Conservation (phyloP, 1,140 invertebrate species). For the Heliothis subflexa region DNA sequence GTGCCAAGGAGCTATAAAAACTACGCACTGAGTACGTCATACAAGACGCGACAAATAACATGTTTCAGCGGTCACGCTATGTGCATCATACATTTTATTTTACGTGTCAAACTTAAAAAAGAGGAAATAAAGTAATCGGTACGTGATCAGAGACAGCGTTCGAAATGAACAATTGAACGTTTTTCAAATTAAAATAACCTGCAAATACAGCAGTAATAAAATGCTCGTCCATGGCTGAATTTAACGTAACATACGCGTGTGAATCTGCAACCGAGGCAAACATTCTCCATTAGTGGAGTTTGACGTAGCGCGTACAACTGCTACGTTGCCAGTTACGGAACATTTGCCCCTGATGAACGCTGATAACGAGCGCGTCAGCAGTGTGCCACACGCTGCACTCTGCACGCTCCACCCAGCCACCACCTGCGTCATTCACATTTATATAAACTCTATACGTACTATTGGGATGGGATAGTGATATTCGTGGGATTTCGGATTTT, state of each 20-base stretch:
- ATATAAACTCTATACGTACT: constrained; percentile 18
- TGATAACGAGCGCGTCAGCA: constrained; percentile 44
- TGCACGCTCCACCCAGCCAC: neutral
- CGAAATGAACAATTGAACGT: too few species aligned
- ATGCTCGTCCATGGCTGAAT: neutral
- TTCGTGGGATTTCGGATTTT: constrained; percentile 45
- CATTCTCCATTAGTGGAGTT: constrained; percentile 25
- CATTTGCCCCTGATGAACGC: constrained; percentile 45
- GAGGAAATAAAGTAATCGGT: neutral
- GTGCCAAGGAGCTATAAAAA: constrained; percentile 2
- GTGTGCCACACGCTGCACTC: neutral
- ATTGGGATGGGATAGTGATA: constrained; percentile 34
- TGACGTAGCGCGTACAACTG: constrained; percentile 18
- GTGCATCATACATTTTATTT: neutral
- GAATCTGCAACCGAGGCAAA: constrained; percentile 20
- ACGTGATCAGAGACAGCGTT: neutral
- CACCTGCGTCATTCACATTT: constrained; percentile 28
- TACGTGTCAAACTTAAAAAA: neutral
- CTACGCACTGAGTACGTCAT: neutral
- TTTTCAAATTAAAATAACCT: neutral
- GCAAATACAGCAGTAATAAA: neutral
- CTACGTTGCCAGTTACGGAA: constrained; percentile 41
- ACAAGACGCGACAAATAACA: constrained; percentile 10
- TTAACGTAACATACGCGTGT: neutral
- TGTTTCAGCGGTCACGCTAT: constrained; percentile 8